Conservation (phyloP, 23 tunicate species). For the Clavelina lepadiformis region DNA sequence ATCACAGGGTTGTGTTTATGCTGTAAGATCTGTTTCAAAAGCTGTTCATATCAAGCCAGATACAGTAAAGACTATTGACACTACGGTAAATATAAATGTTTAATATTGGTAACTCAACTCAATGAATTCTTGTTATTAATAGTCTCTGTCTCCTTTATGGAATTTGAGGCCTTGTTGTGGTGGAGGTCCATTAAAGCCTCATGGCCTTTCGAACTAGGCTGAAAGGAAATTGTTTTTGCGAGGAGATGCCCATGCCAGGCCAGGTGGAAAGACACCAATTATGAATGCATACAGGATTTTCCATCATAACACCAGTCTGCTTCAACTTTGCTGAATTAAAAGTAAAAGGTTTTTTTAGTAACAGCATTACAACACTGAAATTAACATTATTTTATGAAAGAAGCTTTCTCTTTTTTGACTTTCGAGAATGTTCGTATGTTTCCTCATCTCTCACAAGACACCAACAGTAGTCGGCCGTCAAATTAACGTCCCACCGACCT, state of each 20-base stretch:
- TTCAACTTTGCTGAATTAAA: too few relatives aligned
- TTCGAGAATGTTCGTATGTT: conserved; percentile 6
- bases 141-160: not conserved
- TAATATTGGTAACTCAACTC: not conserved
- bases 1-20: conserved; percentile 57
- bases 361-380: too few relatives aligned
- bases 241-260: not conserved
- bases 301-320: too few relatives aligned
- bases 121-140: too few relatives aligned
- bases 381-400: conserved; percentile 1
- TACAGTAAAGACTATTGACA: conserved; percentile 58
- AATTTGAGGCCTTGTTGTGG: too few relatives aligned
- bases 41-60: conserved; percentile 10
- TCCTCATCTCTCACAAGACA: conserved; percentile 14
- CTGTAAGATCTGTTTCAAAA: not conserved
- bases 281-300: too few relatives aligned
- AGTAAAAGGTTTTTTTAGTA: not conserved
- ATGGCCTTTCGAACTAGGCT: too few relatives aligned
- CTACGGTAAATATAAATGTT: conserved; percentile 35
- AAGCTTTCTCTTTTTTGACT: conserved; percentile 17
- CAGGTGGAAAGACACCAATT: not conserved
- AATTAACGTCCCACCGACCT: too few relatives aligned
- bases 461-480: too few relatives aligned
- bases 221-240: too few relatives aligned
- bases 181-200: too few relatives aligned